Conservation (phyloP, 2,888 invertebrate genomes). For the Drosophila paranaensis region DNA sequence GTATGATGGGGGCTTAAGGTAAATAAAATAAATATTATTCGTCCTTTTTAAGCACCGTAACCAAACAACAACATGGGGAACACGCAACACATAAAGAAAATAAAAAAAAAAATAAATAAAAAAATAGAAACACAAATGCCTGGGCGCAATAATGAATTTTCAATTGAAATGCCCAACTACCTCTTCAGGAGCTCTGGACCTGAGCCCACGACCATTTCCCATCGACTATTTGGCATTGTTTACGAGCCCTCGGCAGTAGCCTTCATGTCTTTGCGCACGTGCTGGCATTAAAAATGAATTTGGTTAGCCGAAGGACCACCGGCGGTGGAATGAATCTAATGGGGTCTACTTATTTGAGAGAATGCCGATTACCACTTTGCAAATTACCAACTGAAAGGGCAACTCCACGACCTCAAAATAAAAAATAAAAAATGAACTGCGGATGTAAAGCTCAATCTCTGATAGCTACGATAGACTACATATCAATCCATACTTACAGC, state of each 20-base stretch:
- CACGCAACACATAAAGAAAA: conserved; percentile 14
- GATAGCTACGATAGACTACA: neutral
- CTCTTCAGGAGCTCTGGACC: conserved; percentile 10
- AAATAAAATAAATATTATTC: conserved; percentile 64
- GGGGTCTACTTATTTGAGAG: conserved; percentile 31
- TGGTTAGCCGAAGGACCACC: conserved; percentile 41
- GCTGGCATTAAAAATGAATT: conserved; percentile 73
- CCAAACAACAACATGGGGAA: conserved; percentile 35
- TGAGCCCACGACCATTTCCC: conserved; percentile 29
- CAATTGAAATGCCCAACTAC: conserved; percentile 41
- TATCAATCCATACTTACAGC: neutral
- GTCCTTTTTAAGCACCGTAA: conserved; percentile 45
- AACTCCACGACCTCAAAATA: neutral
- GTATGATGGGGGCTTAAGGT: conserved; percentile 41
- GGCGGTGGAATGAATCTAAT: conserved; percentile 39
- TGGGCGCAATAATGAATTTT: conserved; percentile 52
- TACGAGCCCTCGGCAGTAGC: conserved; percentile 57
- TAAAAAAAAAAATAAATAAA: conserved; percentile 21
- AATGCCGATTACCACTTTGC: conserved; percentile 50
- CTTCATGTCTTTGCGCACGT: conserved; percentile 62
- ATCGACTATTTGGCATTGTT: conserved; percentile 62
- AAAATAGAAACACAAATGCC: conserved; percentile 25
- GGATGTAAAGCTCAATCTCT: conserved; percentile 3
- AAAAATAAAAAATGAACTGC: neutral
- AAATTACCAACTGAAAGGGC: conserved; percentile 36